Evolutionary conservation across 1,140 invertebrate species (phyloP), one percentile per base, ranked within the genome.

Genomic region (Drosophila aff.): DNA sequence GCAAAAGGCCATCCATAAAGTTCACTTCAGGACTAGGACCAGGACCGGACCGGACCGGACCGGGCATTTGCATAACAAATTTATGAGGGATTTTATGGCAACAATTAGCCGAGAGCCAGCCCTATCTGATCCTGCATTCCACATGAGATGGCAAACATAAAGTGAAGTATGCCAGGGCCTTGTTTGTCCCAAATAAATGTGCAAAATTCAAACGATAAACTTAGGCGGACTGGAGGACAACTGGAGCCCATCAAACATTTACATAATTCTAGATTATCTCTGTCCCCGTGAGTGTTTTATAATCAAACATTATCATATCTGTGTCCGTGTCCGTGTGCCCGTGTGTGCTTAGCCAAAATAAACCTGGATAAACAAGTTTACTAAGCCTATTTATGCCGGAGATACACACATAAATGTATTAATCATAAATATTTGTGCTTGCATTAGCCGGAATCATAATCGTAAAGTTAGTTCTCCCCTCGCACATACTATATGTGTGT

Each of bases 301-400:
- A 82, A 67, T 62, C 64, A 74, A 82, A 82, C 69, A 82, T 55
- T 75, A 57, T 69, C 60, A 61, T 63, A 53, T 60, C 40, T 49
- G 40, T 59, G n/a, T 76, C 23, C 28, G 21, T 23, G 21, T 11
- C 23, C 31, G 59, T 55, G 53, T 62, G 47, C n/a, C 28, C 21
- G 23, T 50, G 44, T 67, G 59, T 80, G 60, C 47, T 60, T 43
- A 59, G 76, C 83, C 72, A 58, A 71, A 86, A 78, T 75, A 74
- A 79, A 76, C 66, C 46, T 58, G 55, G 65, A 50, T 75, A 79
- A 80, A 81, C 62, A 78, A 81, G 60, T 81, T 62, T 64, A 55
- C 46, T 81, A 79, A 84, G 85, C 84, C 66, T 79, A 81, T 81
- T 77, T 87, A 80, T 69, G 76, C 76, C 63, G 69, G 44, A 73